Conservation (phyloP, 2,797 vertebrate genomes). For the Channa striata region DNA sequence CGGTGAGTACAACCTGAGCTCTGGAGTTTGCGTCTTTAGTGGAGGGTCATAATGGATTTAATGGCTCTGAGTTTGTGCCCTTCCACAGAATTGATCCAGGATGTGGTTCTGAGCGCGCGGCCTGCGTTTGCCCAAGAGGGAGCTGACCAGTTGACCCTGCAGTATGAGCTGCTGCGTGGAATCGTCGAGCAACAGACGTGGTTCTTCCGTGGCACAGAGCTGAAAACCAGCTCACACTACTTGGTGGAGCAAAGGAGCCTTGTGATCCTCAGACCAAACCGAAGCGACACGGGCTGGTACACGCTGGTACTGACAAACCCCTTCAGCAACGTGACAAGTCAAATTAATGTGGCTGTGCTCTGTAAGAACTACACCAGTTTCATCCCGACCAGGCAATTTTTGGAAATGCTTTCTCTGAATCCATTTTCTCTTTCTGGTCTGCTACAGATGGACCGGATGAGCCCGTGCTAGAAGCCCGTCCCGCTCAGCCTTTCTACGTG, state of each 20-base stretch:
- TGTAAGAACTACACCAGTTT: constrained; percentile 79
- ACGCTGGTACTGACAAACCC: constrained; percentile 83
- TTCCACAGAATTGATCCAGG: constrained; percentile 71
- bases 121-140: constrained; percentile 67
- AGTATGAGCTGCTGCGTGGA: constrained; percentile 73
- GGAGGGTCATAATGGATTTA: neutral
- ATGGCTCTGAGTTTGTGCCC: neutral
- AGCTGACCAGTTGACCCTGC: constrained; percentile 58
- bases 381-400: neutral
- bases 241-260: constrained; percentile 60
- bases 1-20: constrained; percentile 68
- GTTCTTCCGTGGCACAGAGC: constrained; percentile 69
- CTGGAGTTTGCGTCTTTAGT: no score
- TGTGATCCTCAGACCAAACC: constrained; percentile 66
- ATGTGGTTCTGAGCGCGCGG: constrained; percentile 42
- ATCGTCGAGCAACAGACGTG: constrained; percentile 75
- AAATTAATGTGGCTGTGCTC: constrained; percentile 74
- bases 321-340: constrained; percentile 62
- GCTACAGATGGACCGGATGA: constrained; percentile 87
- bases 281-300: constrained; percentile 83
- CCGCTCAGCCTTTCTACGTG: constrained; percentile 67
- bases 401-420: neutral
- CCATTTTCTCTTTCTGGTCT: constrained; percentile 15
- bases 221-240: constrained; percentile 68
- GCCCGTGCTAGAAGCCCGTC: constrained; percentile 63